These are phyloP conservation scores for Styela plicata DNA, from an alignment of 23 tunicate genomes.

Conservation along the genomic window DNA sequence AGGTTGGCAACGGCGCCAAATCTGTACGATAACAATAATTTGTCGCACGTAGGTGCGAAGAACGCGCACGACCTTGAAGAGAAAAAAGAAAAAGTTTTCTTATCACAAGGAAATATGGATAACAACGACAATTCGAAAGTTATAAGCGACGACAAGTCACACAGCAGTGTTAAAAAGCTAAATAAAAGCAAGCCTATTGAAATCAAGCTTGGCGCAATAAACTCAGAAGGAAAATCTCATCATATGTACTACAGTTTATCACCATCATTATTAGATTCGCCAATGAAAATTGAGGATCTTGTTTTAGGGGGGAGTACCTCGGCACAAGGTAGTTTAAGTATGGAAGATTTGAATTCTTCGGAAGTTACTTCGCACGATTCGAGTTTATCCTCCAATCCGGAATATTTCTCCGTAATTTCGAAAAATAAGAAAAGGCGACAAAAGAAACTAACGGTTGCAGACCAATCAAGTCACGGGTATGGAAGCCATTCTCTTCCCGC, in stretches of 20 bases:
- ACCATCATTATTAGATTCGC: conserved; percentile 29
- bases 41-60: not conserved
- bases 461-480: not conserved
- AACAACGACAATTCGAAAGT: not conserved
- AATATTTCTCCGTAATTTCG: conserved; percentile 46
- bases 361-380: conserved; percentile 7
- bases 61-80: not conserved
- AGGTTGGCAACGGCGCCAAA: not conserved
- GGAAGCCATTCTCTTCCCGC: not conserved
- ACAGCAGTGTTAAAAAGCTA: not conserved
- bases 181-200: not conserved
- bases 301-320: not conserved
- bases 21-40: not conserved
- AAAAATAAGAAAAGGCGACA: conserved; percentile 1
- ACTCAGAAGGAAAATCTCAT: not conserved
- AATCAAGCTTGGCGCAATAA: conserved; percentile 1
- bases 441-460: not conserved
- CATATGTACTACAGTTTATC: conserved; percentile 71
- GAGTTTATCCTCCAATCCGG: conserved; percentile 24
- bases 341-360: not conserved
- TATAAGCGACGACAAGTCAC: not conserved
- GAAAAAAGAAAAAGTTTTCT: not conserved
- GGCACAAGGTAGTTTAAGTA: not conserved
- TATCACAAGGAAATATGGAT: not conserved
- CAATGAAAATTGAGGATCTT: conserved; percentile 4